Conservation (phyloP, 2,113 vertebrate species). For the Sisor rabdophorus region DNA sequence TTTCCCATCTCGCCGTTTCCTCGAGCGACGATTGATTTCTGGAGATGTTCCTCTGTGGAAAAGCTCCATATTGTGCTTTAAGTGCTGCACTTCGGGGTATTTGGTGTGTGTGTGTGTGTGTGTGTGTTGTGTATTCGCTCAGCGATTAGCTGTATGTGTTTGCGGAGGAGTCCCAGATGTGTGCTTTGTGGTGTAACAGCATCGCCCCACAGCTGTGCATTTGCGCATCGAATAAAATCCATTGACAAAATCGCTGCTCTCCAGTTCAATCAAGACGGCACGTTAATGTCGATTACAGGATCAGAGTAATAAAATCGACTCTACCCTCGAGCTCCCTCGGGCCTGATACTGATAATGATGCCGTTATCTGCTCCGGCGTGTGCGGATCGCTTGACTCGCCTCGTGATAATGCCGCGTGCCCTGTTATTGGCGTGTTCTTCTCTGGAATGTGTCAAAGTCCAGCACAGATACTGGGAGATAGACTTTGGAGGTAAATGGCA, state of each 20-base stretch:
- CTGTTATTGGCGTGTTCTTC: conserved; percentile 22
- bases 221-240: conserved; percentile 33
- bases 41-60: conserved; percentile 27
- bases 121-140: conserved; percentile 40
- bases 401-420: conserved; percentile 19
- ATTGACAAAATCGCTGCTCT: conserved; percentile 42
- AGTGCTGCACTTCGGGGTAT: conserved; percentile 31
- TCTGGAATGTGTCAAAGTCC: conserved; percentile 41
- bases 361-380: conserved; percentile 39
- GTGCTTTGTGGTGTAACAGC: conserved; percentile 33
- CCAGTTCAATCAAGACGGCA: conserved; percentile 41
- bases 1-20: conserved; percentile 12
- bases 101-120: conserved; percentile 42
- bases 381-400: conserved; percentile 25
- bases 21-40: conserved; percentile 25
- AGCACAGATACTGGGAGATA: conserved; percentile 25
- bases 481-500: conserved; percentile 38
- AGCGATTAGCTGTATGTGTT: conserved; percentile 30
- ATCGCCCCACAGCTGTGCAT: conserved; percentile 41
- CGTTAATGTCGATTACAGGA: conserved; percentile 40
- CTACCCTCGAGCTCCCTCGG: not conserved
- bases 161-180: conserved; percentile 7
- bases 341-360: conserved; percentile 32
- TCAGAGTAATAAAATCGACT: conserved; percentile 34
- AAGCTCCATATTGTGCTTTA: conserved; percentile 15